Evolutionary conservation across 2,797 vertebrate genomes (phyloP).

Genomic region (Schizopygopsis malacanthus): DNA sequence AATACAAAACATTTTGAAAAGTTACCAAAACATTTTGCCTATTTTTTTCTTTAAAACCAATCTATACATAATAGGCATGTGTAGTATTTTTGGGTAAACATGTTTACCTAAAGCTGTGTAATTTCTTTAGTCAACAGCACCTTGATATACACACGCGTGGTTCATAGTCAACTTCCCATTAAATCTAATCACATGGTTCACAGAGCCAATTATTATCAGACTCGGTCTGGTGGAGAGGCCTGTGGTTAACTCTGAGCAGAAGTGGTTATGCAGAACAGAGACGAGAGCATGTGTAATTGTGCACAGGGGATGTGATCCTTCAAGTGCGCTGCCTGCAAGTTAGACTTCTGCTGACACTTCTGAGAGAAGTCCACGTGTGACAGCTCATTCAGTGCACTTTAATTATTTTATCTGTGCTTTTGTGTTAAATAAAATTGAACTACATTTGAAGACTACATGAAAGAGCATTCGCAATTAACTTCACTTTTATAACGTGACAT

Average conservation of each 20-base stretch:
- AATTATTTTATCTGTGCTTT: background rate
- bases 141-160: conserved; percentile 40
- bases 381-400: background rate
- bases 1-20: background rate
- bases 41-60: background rate
- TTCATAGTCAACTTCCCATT: conserved; percentile 64
- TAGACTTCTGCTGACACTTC: conserved; percentile 1
- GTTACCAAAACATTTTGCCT: background rate
- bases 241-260: conserved; percentile 43
- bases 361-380: background rate
- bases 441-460: background rate
- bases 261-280: conserved; percentile 32
- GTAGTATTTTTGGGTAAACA: background rate
- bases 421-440: background rate
- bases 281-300: conserved; percentile 23
- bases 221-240: conserved; percentile 36
- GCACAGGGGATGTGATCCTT: conserved; percentile 1
- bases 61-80: background rate
- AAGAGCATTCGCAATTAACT: background rate
- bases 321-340: conserved; percentile 1
- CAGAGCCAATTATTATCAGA: conserved; percentile 73
- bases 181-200: conserved; percentile 79
- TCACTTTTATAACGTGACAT: background rate
- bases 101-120: conserved; percentile 13
- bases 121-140: conserved; percentile 62